Evolutionary conservation across 1,140 invertebrate species (phyloP).

Genomic region (Dryas iulia): DNA sequence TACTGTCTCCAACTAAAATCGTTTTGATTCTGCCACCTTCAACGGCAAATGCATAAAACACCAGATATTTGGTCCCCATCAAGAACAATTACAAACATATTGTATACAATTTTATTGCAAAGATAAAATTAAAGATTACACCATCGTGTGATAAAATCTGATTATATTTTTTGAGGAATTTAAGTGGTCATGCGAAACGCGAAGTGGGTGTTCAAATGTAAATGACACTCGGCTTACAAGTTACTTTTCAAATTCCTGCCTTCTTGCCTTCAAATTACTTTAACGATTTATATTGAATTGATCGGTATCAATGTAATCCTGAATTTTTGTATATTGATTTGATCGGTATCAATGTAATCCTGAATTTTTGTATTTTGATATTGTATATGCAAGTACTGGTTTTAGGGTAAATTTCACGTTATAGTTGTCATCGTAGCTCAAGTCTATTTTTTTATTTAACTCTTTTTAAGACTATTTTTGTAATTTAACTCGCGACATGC

Average conservation of each 20-base stretch:
- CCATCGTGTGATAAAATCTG: neutral
- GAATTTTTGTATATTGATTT: neutral
- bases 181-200: constrained; percentile 8
- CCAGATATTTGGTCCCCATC: neutral
- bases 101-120: constrained; percentile 8
- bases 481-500: too few relatives aligned
- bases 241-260: neutral
- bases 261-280: neutral
- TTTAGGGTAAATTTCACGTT: neutral
- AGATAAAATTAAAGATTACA: constrained; percentile 10
- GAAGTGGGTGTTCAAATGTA: constrained; percentile 14
- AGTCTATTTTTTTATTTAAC: too few relatives aligned
- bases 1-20: too few relatives aligned
- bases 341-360: neutral
- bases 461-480: too few relatives aligned
- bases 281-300: neutral
- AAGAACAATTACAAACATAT: neutral
- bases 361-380: neutral
- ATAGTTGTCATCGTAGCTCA: too few relatives aligned
- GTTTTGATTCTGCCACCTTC: too few relatives aligned
- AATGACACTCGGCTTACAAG: neutral
- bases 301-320: neutral
- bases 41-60: too few relatives aligned
- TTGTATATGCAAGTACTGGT: neutral
- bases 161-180: constrained; percentile 13